Evolutionary conservation across 2,113 vertebrate species (phyloP), one percentile per base, ranked within the genome.

Genomic region (Columbina picui): DNA sequence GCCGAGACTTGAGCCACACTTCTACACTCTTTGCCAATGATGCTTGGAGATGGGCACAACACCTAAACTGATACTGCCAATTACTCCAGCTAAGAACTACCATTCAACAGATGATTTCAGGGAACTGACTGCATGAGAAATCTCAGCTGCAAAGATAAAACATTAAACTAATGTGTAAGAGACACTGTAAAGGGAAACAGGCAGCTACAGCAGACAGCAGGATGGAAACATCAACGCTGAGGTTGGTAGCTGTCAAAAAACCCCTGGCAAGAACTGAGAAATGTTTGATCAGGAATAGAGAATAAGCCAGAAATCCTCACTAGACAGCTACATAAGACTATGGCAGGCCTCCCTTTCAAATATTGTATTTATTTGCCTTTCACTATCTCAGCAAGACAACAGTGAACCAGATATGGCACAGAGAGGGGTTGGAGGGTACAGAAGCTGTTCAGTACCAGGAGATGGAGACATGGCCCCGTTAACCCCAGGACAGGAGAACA

Each of bases 141-240:
- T 8, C 26, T 79, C 39, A 80, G 27, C 19, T 36, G 78, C 25
- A 76, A 83, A 89, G 26, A 75, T 5, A 38, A 56, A 67, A 8
- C 27, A 25, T 43, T 85, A 36, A 82, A 73, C 3, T 53, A 29
- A 43, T 3, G 15, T 73, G n/a, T 34, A 73, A 68, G 49, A 41
- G 43, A 78, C 15, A 68, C 11, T 2, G 2, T 23, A 68, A 91
- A 52, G 45, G 9, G 20, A 77, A 88, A 41, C 10, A 14, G 20
- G 39, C 14, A 67, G 22, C 43, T 81, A 30, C 12, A 56, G 39
- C 29, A 85, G 41, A 18, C n/a, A 30, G 29, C 1, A 0, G 3
- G 12, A 39, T 50, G n/a, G 74, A 64, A 79, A 64, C 30, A 29
- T 27, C 65, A 60, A 10, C 0, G 1, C 13, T 0, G 1, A 79